Base-by-base conservation (phyloP, 2,888 invertebrate species). In the Chloroclysta siterata region DNA sequence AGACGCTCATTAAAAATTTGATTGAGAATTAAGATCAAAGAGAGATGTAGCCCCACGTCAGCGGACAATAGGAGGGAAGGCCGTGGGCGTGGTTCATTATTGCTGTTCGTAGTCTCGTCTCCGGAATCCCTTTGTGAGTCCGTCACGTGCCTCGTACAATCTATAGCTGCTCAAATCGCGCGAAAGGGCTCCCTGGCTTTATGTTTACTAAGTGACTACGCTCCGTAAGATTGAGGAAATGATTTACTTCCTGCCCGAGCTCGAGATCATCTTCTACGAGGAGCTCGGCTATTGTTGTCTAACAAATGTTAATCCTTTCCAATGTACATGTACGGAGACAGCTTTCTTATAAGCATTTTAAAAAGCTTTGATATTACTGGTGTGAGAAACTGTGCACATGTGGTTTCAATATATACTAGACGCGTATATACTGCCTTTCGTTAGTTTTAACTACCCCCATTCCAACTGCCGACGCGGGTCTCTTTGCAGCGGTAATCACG, bases 51-150 rank as follows among this genome's bases (percentile, higher is more conserved):
- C 77, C 72, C 66, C 63, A 63, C 72, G 75, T 72, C 69, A 69
- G 71, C 71, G 76, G 77, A 84, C 81, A 84, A 84, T 83, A 69
- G 74, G 75, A 69, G 74, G 73, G 74, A 68, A 65, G 69, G 76
- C 79, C 74, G 60, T 74, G 72, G 82, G 82, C 83, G 76, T 72
- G 77, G 80, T 81, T 83, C 81, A 85, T 88, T 85, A 87, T 81
- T 80, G 78, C 76, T 73, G 82, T 70, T 82, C 77, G 81, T 76
- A 76, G 77, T 75, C 71, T 75, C 76, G 77, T 77, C 80, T 72
- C 72, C 70, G 80, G 79, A 78, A 80, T 83, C 79, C 79, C 81
- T 88, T 88, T 88, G 87, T 88, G 78, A 75, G 76, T 77, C 75
- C 80, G 80, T 83, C 83, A 84, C 83, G 82, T 79, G 77, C 77